Percentiles rank a stretch among this genome's conserved stretches.
Evolutionary conservation across 2,888 invertebrate genomes (phyloP).

Genomic region (Papilio elwesi): DNA sequence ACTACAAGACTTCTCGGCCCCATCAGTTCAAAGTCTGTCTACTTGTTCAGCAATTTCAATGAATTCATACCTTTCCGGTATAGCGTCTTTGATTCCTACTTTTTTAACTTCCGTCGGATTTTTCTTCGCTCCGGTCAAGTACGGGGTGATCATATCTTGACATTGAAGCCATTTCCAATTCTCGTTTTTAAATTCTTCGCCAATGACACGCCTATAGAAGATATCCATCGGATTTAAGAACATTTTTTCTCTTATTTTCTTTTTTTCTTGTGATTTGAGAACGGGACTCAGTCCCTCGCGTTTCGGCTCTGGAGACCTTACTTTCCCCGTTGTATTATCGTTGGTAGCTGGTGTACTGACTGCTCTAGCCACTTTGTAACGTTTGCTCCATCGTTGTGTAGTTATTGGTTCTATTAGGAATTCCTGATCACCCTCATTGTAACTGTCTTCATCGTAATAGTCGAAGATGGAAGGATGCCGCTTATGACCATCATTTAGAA

Average conservation of each 20-base stretch:
- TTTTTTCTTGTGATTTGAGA: background rate
- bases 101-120: slow-evolving; percentile 43
- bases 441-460: slow-evolving; percentile 5
- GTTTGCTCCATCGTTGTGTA: slow-evolving; percentile 15
- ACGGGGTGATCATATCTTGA: slow-evolving; percentile 56
- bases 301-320: background rate
- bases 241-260: slow-evolving; percentile 32
- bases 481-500: background rate
- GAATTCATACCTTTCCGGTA: slow-evolving; percentile 51
- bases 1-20: no score
- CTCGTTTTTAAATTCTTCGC: slow-evolving; percentile 38
- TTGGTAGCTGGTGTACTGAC: slow-evolving; percentile 37
- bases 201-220: slow-evolving; percentile 47
- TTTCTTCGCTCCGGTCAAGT: slow-evolving; percentile 51
- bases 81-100: slow-evolving; percentile 25
- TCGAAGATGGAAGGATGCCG: background rate
- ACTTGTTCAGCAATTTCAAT: background rate
- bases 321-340: background rate
- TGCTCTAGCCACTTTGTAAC: slow-evolving; percentile 10
- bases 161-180: slow-evolving; percentile 53
- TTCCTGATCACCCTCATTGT: slow-evolving; percentile 31
- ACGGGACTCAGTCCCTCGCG: background rate
- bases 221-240: slow-evolving; percentile 44
- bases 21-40: no score
- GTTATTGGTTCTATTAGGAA: slow-evolving; percentile 41